phyloP scores from a whole-genome alignment of 2,888 invertebrate genomes.

The Stratiomys singularior region DNA sequence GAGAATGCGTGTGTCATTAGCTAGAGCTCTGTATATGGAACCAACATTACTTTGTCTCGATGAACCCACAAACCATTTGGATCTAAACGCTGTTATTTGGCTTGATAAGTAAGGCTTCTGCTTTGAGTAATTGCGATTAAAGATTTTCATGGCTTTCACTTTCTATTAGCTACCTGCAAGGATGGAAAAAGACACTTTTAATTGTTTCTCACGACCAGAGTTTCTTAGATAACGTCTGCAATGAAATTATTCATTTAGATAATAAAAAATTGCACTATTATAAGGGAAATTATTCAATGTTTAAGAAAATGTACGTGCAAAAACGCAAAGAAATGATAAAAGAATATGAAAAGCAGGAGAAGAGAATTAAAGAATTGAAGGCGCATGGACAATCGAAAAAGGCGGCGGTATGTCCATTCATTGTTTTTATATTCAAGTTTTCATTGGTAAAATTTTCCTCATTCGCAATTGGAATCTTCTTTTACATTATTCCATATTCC shows the following conservation, averaged over 20 bases:
- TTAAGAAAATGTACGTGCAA: slow-evolving; percentile 98
- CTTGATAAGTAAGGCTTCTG: slow-evolving; percentile 82
- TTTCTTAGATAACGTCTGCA: slow-evolving; percentile 99
- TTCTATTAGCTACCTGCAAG: slow-evolving; percentile 83
- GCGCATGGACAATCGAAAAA: slow-evolving; percentile 95
- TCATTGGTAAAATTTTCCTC: no score
- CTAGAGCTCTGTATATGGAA: slow-evolving; percentile 95
- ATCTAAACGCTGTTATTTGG: slow-evolving; percentile 99
- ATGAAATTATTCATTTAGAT: slow-evolving; percentile 98
- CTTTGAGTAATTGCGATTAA: not conserved
- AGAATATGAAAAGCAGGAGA: slow-evolving; percentile 98
- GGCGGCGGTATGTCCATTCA: slow-evolving; percentile 70
- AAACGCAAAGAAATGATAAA: slow-evolving; percentile 95
- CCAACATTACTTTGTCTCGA: slow-evolving; percentile 97
- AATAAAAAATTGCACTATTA: slow-evolving; percentile 95
- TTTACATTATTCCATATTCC: not conserved
- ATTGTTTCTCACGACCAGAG: slow-evolving; percentile 99
- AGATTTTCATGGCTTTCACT: slow-evolving; percentile 13
- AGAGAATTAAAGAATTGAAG: slow-evolving; percentile 93
- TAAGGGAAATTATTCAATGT: slow-evolving; percentile 97
- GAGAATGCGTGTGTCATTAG: slow-evolving; percentile 99
- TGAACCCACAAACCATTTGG: slow-evolving; percentile 99
- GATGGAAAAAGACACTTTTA: slow-evolving; percentile 98
- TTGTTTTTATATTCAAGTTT: no score
- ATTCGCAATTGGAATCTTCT: no score